phyloP scores from a whole-genome alignment of 1,140 invertebrate species.

The Plectrocnemia conspersa region DNA sequence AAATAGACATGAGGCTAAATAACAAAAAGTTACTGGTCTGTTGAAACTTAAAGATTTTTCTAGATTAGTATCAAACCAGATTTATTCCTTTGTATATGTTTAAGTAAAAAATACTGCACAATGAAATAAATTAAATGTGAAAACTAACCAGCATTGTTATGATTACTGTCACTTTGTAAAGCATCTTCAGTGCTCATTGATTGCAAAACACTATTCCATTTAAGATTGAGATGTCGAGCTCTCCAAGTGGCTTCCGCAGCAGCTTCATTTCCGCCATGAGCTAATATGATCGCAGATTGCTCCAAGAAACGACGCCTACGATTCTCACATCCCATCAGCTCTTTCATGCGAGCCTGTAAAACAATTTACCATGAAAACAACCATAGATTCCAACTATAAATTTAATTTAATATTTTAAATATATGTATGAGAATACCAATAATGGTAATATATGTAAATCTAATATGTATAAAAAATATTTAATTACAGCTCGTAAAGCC shows the following conservation, averaged over 20 bases:
- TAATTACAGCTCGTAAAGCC: conserved; percentile 60
- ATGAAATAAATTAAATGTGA: neutral
- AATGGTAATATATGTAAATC: too few species aligned
- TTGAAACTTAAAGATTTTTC: too few species aligned
- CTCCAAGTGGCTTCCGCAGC: conserved; percentile 73
- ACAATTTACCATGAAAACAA: conserved; percentile 16
- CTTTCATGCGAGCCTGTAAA: conserved; percentile 66
- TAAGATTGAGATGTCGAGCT: conserved; percentile 59
- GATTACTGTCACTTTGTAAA: conserved; percentile 11
- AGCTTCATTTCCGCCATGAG: conserved; percentile 62
- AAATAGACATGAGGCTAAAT: too few species aligned
- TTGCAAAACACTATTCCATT: conserved; percentile 63
- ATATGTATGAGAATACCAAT: too few species aligned
- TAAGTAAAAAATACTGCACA: neutral
- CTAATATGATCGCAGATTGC: conserved; percentile 67
- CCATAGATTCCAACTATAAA: neutral
- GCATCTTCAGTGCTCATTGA: conserved; percentile 32
- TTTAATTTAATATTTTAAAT: neutral
- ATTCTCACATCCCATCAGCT: conserved; percentile 64
- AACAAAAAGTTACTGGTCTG: too few species aligned
- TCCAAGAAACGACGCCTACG: conserved; percentile 72
- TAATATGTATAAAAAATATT: too few species aligned
- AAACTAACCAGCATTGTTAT: conserved; percentile 23
- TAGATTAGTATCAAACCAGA: too few species aligned
- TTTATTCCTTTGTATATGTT: neutral